Percentiles rank a stretch among this genome's conserved stretches.
phyloP scores from a whole-genome alignment of 92 coral and sea anemone genomes.

The Paragorgia papillata region DNA sequence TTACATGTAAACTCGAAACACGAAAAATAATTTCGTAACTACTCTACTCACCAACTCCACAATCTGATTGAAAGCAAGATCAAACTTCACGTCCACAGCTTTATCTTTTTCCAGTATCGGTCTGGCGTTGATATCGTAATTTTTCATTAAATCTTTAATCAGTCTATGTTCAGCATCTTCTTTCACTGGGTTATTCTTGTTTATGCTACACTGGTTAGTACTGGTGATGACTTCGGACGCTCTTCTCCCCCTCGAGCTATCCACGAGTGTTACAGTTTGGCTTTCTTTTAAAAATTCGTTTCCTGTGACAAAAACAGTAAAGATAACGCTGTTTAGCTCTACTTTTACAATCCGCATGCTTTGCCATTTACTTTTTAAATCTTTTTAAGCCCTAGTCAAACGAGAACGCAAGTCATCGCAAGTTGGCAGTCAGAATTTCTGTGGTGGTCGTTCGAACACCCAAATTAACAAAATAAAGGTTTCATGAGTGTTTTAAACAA shows the following conservation, averaged over 20 bases:
- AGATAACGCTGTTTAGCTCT: too few species aligned
- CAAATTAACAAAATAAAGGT: too few species aligned
- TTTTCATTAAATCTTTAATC: conserved; percentile 53
- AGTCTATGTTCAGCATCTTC: conserved; percentile 72
- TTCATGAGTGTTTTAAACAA: too few species aligned
- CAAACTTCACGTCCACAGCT: conserved; percentile 76
- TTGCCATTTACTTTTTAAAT: too few species aligned
- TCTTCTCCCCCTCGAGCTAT: not conserved
- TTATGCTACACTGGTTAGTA: not conserved
- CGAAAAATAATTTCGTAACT: too few species aligned
- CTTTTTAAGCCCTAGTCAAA: too few species aligned
- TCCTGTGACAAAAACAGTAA: not conserved
- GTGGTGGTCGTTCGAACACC: too few species aligned
- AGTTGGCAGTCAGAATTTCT: too few species aligned
- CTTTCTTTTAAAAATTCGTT: not conserved
- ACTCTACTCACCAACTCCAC: conserved; percentile 73
- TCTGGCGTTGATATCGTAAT: conserved; percentile 71
- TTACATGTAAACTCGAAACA: too few species aligned
- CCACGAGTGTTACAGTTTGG: not conserved
- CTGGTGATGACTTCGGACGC: not conserved
- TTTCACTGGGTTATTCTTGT: conserved; percentile 35
- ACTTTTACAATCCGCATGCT: too few species aligned
- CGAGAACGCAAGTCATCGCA: too few species aligned
- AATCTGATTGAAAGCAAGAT: conserved; percentile 91
- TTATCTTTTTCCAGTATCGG: conserved; percentile 80